Evolutionary conservation across 2,888 invertebrate genomes (phyloP), one percentile per base, ranked within the genome.

Genomic region (Laothoe populi): DNA sequence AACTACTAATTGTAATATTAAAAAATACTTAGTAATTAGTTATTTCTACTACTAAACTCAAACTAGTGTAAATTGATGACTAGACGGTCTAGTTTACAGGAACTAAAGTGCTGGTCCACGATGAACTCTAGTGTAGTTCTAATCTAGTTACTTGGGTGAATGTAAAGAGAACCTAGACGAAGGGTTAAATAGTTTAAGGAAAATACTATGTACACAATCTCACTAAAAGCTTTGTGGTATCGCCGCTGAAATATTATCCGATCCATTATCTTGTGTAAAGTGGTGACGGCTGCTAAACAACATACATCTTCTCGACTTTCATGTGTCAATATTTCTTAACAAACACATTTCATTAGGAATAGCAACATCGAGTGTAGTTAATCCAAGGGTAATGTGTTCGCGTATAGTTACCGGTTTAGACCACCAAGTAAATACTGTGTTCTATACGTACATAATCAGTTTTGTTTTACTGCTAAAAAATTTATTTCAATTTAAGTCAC

Each of bases 191-290:
- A 53, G 40, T 57, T 57, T 57, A 57, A 35, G 11, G 23, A 38
- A 35, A 40, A 40, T 38, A 19, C 7, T 58, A 40, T 42, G 57
- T 58, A 58, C 46, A 38, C 48, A 40, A 48, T 48, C 35, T 16
- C 19, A 23, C 60, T 60, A 60, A 62, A 62, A 62, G 46, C 48
- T 26, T 58, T 46, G 38, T 44, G 40, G 46, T 40, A 40, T 46
- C 23, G 2, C 13, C 16, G 40, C 10, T 13, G 48, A 26, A 62
- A 62, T 49, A 42, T 40, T 44, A 62, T 40, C 42, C 49, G 31
- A 11, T 62, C 62, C 62, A 62, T 59, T 62, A 62, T 42, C 13
- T 44, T 61, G 35, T 57, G 21, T 11, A 46, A 59, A 62, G 49
- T 62, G 61, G 26, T 31, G 40, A 31, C n/a, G 48, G 16, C 21